Evolutionary conservation across 2,888 invertebrate genomes (phyloP), one percentile per base, ranked within the genome.

Genomic region (Argyra leucocephala): DNA sequence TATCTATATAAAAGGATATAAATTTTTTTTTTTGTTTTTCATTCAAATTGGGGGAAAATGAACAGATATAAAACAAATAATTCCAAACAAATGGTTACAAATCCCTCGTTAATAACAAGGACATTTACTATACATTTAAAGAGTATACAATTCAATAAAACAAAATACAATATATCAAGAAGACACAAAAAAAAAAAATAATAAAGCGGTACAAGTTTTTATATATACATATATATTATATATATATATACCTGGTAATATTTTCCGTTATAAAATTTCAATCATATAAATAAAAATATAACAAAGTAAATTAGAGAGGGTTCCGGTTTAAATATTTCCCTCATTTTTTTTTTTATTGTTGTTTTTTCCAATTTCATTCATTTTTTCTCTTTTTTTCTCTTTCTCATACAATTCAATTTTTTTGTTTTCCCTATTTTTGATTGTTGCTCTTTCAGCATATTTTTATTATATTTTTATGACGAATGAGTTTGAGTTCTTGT

Each of bases 51-150:
- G 48, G 48, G 48, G 48, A 48, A 48, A 48, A 48, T 48, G 48
- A 48, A 48, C n/a, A 48, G 18, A 48, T 5, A 48, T 48, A 18
- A 48, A 48, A 15, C 9, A 18, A 48, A 18, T 18, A 48, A 18
- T 48, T 1, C 48, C 12, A 48, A 48, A 48, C 48, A 48, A 48
- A 48, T 48, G 48, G 48, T 48, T 48, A 48, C 48, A 48, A 48
- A 48, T 48, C 48, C 48, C 48, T 48, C 15, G 48, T 48, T 48
- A 48, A 48, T 48, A 48, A 48, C 48, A 48, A 48, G 48, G 48
- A 48, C 48, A 48, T 48, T 15, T 48, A 48, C 18, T 12, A 2
- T 48, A 7, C 5, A 48, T 18, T 48, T 3, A 48, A n/a, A 12
- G 15, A 48, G 5, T 2, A 15, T n/a, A 18, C 15, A 18, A 48